Base-by-base conservation (phyloP, 1,140 invertebrate genomes). In the Lasioglossum albipes region DNA sequence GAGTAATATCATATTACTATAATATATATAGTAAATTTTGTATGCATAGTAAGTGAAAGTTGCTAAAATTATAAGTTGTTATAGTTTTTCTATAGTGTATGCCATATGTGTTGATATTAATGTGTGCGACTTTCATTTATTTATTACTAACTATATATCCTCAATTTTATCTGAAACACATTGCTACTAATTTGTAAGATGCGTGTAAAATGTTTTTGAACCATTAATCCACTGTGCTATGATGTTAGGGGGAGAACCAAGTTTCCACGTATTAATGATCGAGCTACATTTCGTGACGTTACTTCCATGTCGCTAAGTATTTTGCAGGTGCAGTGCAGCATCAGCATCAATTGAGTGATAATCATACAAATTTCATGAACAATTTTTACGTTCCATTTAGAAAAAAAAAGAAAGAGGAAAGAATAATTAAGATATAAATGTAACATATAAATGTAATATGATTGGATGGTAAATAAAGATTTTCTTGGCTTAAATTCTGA, bases 241-340 rank as follows among this genome's bases (percentile, higher is more conserved):
- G 84, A 79, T 76, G 71, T 88, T 88, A 87, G 81, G 81, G 79
- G 81, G 81, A 86, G 80, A 83, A 81, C 83, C 70, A 76, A 86
- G 67, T 87, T 85, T 85, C 78, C 83, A 86, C 86, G 84, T 74
- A 81, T 86, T 82, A 78, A 79, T 79, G 62, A 85, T 83, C 82
- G 70, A 88, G 76, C 67, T 66, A 89, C 62, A 87, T 85, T 89
- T 90, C 88, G 81, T 89, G 84, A 84, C 75, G 82, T 86, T 87
- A 79, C 87, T 88, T 90, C 85, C 88, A 83, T 88, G 87, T 92
- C 89, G 89, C 89, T 91, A 90, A 92, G 91, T 93, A 91, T 92
- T 92, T 92, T 93, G 88, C 91, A 93, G 92, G 91, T 92, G 91
- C 91, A 88, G 92, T 81, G 84, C 89, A 90, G 88, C 92, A 91